Evolutionary conservation across 2,113 vertebrate genomes (phyloP).

Genomic region (Eonycteris spelaea): DNA sequence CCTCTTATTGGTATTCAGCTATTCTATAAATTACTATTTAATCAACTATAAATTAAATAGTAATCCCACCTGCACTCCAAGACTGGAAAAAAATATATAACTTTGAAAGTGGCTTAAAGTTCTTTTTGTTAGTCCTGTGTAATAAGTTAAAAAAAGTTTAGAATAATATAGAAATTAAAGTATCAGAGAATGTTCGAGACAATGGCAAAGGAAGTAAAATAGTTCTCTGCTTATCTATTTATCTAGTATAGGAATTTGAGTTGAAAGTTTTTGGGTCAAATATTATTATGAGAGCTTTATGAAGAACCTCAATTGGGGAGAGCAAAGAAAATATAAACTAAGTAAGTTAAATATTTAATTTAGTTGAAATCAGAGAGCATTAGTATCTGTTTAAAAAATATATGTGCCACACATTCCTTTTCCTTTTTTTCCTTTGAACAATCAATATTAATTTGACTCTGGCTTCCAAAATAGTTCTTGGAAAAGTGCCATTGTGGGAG

Average conservation of each 20-base stretch:
- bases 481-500: conserved; percentile 41
- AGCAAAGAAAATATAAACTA: background rate
- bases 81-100: background rate
- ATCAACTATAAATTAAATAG: background rate
- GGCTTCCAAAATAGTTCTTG: conserved; percentile 40
- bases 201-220: background rate
- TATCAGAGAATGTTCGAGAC: background rate
- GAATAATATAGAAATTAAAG: background rate
- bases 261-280: background rate
- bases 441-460: conserved; percentile 5
- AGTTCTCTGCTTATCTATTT: background rate
- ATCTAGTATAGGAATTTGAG: background rate
- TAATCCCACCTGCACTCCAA: background rate
- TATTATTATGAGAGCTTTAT: background rate
- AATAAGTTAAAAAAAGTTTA: background rate
- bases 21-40: background rate
- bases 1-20: background rate
- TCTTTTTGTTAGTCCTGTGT: background rate
- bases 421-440: background rate
- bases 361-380: background rate
- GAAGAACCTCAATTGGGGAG: background rate
- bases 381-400: background rate
- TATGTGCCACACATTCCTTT: background rate
- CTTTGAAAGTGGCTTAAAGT: background rate
- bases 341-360: background rate